phyloP scores from a whole-genome alignment of 2,888 invertebrate genomes.

The Drosophila helvetica region DNA sequence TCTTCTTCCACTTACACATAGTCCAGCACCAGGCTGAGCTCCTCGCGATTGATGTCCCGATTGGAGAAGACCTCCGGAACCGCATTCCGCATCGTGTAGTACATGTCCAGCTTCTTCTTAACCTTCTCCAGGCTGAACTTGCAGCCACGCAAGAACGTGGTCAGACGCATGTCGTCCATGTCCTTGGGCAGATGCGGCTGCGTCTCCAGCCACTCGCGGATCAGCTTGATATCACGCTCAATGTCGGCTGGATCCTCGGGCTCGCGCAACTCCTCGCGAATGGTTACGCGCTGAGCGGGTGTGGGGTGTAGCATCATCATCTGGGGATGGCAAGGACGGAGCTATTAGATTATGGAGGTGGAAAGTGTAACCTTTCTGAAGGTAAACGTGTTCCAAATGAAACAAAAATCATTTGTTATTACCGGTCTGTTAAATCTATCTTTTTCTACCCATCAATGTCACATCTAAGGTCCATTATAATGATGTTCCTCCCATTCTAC shows the following conservation, averaged over 20 bases:
- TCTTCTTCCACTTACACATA: conserved; percentile 86
- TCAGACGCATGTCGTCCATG: conserved; percentile 90
- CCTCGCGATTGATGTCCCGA: conserved; percentile 89
- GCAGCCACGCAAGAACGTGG: conserved; percentile 93
- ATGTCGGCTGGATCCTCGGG: conserved; percentile 85
- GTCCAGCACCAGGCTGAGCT: conserved; percentile 88
- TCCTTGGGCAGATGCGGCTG: conserved; percentile 88
- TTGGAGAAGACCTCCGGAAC: conserved; percentile 92
- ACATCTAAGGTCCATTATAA: not conserved
- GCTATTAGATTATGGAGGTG: not conserved
- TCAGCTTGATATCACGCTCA: conserved; percentile 86
- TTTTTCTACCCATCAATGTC: not conserved
- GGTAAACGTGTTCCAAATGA: not conserved
- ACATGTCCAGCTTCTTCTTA: conserved; percentile 94
- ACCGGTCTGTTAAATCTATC: too few species aligned
- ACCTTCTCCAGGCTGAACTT: conserved; percentile 94
- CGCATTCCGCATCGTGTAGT: conserved; percentile 93
- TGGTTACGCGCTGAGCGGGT: conserved; percentile 88
- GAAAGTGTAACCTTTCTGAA: not conserved
- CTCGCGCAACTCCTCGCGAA: conserved; percentile 89
- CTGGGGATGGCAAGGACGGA: conserved; percentile 51
- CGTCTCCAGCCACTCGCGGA: conserved; percentile 88
- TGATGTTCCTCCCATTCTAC: conserved; percentile 3
- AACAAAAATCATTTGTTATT: not conserved
- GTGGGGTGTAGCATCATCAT: conserved; percentile 88